Conservation (phyloP, 2,797 vertebrate species). For the Lophius americanus region DNA sequence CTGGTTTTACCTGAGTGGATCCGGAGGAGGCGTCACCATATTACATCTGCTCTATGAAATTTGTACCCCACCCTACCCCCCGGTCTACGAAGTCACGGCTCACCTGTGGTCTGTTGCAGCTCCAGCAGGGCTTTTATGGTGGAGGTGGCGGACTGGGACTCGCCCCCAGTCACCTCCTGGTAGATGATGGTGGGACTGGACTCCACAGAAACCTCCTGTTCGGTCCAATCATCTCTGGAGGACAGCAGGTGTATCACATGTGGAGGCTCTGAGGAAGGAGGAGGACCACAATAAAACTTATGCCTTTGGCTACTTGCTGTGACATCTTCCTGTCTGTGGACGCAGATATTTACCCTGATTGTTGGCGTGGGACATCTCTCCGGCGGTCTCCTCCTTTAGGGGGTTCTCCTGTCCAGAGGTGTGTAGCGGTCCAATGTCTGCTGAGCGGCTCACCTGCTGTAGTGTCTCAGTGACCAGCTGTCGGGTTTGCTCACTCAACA, state of each 20-base stretch:
- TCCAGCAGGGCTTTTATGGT: slow-evolving; percentile 98
- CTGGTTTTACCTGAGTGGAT: too few species aligned
- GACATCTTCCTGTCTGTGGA: too few species aligned
- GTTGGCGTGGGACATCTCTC: slow-evolving; percentile 83
- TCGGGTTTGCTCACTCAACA: slow-evolving; percentile 95
- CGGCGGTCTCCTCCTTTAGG: slow-evolving; percentile 86
- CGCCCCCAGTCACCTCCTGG: slow-evolving; percentile 90
- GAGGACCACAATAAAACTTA: too few species aligned
- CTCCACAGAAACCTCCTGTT: slow-evolving; percentile 95
- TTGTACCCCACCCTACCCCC: background rate
- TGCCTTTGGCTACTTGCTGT: too few species aligned
- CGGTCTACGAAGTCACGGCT: slow-evolving; percentile 26
- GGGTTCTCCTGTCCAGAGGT: slow-evolving; percentile 81
- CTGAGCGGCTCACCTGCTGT: slow-evolving; percentile 90
- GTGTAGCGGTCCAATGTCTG: slow-evolving; percentile 79
- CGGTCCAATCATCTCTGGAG: slow-evolving; percentile 95
- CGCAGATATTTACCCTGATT: slow-evolving; percentile 78
- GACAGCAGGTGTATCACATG: slow-evolving; percentile 93
- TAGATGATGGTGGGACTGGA: slow-evolving; percentile 92
- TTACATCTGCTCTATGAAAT: background rate
- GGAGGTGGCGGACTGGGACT: slow-evolving; percentile 95
- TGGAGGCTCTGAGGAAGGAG: slow-evolving; percentile 83
- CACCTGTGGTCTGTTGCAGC: slow-evolving; percentile 95
- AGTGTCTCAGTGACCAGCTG: slow-evolving; percentile 96
- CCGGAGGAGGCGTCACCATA: background rate